phyloP scores from a whole-genome alignment of 2,888 invertebrate species.

The Parochlus steinenii region DNA sequence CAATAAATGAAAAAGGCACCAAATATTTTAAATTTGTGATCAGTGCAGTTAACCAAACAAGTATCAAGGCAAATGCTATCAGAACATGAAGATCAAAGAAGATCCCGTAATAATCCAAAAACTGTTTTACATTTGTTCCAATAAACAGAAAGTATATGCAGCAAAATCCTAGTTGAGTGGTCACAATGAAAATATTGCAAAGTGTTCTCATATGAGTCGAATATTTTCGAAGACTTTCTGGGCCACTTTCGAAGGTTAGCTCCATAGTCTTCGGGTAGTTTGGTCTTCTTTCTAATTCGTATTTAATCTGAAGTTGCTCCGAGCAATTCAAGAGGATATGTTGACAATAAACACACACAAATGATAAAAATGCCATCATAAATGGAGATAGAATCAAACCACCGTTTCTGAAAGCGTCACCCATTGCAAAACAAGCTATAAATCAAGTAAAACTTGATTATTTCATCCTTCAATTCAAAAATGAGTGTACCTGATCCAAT shows the following conservation, averaged over 20 bases:
- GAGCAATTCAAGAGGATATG: conserved; percentile 69
- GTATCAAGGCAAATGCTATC: conserved; percentile 55
- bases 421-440: conserved; percentile 96
- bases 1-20: conserved; percentile 59
- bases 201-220: conserved; percentile 45
- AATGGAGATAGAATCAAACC: conserved; percentile 70
- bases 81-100: conserved; percentile 48
- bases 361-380: conserved; percentile 59
- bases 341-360: conserved; percentile 83
- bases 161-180: conserved; percentile 96
- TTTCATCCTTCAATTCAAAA: too few relatives aligned
- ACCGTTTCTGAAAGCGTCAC: conserved; percentile 83
- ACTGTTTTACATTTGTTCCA: conserved; percentile 65
- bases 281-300: conserved; percentile 38
- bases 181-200: conserved; percentile 75
- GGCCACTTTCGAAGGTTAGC: conserved; percentile 62
- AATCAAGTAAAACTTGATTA: too few relatives aligned
- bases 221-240: conserved; percentile 39
- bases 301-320: conserved; percentile 42
- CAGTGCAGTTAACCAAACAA: conserved; percentile 55
- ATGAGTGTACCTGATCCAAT: conserved; percentile 89
- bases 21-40: conserved; percentile 60
- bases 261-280: conserved; percentile 74
- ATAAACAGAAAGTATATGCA: conserved; percentile 95
- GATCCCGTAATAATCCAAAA: conserved; percentile 43